phyloP scores from a whole-genome alignment of 2,888 invertebrate genomes.

The Hyalella azteca region DNA sequence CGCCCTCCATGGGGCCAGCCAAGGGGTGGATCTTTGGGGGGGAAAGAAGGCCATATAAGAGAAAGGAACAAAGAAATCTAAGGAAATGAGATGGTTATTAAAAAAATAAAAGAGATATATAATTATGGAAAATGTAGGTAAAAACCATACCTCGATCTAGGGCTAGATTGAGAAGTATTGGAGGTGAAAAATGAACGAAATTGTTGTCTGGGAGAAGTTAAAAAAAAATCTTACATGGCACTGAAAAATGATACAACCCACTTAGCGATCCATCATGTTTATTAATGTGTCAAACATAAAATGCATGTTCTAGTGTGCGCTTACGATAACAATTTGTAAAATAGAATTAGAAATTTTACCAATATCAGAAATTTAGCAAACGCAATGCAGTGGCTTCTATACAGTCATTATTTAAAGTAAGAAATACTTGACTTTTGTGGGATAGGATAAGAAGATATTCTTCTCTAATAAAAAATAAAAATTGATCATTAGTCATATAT shows the following conservation, averaged over 20 bases:
- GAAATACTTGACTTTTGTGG: too few species aligned
- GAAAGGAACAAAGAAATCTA: background rate
- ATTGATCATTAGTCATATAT: too few species aligned
- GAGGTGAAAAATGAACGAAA: background rate
- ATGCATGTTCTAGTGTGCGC: too few species aligned
- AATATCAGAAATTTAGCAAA: too few species aligned
- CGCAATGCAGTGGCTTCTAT: too few species aligned
- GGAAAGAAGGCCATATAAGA: background rate
- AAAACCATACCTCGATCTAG: background rate
- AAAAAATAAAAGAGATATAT: background rate
- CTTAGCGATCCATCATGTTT: too few species aligned
- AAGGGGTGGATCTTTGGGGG: constrained; percentile 79
- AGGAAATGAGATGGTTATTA: background rate
- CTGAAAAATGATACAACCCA: background rate
- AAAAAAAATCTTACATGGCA: background rate
- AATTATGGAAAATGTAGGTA: background rate
- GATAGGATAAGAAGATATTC: too few species aligned
- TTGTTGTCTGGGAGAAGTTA: background rate
- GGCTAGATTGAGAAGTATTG: background rate
- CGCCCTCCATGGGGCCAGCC: constrained; percentile 95
- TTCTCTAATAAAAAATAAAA: too few species aligned
- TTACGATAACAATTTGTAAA: too few species aligned
- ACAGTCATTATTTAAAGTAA: too few species aligned
- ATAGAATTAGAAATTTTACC: too few species aligned
- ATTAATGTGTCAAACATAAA: too few species aligned